Base-by-base conservation (phyloP, 2,113 vertebrate species). In the Camelus bactrianus region DNA sequence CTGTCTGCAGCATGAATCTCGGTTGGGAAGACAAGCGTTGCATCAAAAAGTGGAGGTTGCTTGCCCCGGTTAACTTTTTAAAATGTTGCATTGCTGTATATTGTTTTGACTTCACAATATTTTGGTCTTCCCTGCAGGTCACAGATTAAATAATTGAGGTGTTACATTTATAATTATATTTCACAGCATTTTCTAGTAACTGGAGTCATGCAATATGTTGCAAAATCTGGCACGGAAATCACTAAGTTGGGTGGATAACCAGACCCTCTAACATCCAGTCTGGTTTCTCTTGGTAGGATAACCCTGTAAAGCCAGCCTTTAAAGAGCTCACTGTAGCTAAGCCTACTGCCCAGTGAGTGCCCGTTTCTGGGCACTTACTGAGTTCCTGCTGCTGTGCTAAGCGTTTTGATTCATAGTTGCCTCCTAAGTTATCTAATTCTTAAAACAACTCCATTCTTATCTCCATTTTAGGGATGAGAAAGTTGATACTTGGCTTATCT, bases 311-410 rank as follows among this genome's bases (percentile, higher is more conserved):
- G n/a, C 38, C 56, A 50, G 52, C 11, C 15, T 67, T 54, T 85
- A 69, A 64, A 85, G 32, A 65, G 93, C 58, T 93, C 26, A 72
- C 70, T 79, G 95, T 89, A 65, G 65, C 54, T 86, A 93, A 88
- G 83, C 16, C 32, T 82, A 30, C 62, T 46, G 17, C 54, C 93
- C 28, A 95, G 48, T 91, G 93, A 95, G 56, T 48, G 48, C 32
- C 32, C 35, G 52, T 30, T 72, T 70, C 83, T 69, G 38, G 92
- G 26, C 50, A 42, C 19, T 88, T 91, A 10, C 54, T 89, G 90
- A 46, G 24, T 79, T 69, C 46, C 81, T 93, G 12, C 50, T 67
- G 19, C 81, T 91, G 6, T 93, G 69, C 65, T 89, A 91, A 95
- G 48, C 30, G 48, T 90, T 82, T 82, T 92, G 52, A 87, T 82